phyloP scores from a whole-genome alignment of 2,113 vertebrate species.

The Carlito syrichta region DNA sequence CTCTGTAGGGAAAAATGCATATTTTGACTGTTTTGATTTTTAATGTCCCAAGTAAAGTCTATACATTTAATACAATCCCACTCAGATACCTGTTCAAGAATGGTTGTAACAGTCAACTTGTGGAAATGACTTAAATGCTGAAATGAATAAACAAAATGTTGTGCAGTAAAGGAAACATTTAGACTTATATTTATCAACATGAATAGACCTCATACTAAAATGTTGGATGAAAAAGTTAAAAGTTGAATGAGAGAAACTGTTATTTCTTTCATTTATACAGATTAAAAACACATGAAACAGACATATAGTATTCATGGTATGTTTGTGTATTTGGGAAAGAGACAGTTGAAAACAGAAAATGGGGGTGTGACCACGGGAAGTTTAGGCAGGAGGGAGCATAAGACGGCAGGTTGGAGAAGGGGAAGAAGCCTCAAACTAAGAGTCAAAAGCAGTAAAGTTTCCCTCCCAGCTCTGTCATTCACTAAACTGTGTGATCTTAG shows the following conservation, averaged over 20 bases:
- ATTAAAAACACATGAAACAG: background rate
- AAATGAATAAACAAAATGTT: background rate
- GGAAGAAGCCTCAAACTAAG: background rate
- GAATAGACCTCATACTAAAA: background rate
- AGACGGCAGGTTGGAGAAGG: background rate
- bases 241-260: background rate
- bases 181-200: background rate
- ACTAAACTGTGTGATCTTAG: background rate
- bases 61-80: background rate
- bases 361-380: background rate
- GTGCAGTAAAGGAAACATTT: background rate
- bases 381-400: no score
- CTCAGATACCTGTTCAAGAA: background rate
- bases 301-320: background rate
- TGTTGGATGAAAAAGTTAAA: background rate
- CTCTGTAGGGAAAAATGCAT: background rate
- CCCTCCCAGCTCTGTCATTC: background rate
- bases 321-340: background rate
- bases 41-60: background rate
- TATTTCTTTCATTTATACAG: background rate
- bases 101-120: background rate
- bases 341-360: background rate
- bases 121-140: background rate
- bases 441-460: background rate
- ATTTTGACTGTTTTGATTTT: constrained; percentile 1